A percentile compares a stretch with the other conserved stretches of the same genome.
These are phyloP conservation scores for Nebria brevicollis DNA, from an alignment of 2,888 invertebrate genomes.

Conservation along the genomic window DNA sequence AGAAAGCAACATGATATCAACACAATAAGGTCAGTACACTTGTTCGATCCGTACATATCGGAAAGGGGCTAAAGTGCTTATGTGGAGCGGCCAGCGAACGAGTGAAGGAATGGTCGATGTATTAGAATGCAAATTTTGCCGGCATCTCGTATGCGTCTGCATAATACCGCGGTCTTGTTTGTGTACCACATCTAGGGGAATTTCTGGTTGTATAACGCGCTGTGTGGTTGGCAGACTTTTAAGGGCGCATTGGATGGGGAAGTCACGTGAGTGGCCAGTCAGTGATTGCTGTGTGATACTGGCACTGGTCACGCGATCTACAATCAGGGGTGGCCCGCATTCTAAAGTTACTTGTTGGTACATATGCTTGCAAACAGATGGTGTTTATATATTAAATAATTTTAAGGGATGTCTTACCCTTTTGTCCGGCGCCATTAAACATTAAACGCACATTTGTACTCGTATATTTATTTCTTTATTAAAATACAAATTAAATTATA, in stretches of 20 bases:
- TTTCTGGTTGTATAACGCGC: constrained; percentile 18
- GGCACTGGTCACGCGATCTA: constrained; percentile 56
- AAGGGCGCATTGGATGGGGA: constrained; percentile 30
- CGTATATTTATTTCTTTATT: too few relatives aligned
- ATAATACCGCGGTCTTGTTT: constrained; percentile 32
- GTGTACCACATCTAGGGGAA: constrained; percentile 17
- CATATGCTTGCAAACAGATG: too few relatives aligned
- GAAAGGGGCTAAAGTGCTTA: not conserved
- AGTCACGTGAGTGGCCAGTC: constrained; percentile 59
- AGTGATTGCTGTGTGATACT: constrained; percentile 57
- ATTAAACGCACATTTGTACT: too few relatives aligned
- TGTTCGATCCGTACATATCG: not conserved
- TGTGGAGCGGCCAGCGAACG: not conserved
- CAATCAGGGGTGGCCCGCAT: constrained; percentile 53
- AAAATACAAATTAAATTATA: too few relatives aligned
- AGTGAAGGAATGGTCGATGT: not conserved
- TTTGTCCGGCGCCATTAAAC: too few relatives aligned
- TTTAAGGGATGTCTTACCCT: too few relatives aligned
- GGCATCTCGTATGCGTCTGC: not conserved
- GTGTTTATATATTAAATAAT: too few relatives aligned
- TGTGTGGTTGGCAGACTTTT: constrained; percentile 13
- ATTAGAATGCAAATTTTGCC: constrained; percentile 7
- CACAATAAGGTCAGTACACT: not conserved
- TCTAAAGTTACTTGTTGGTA: not conserved
- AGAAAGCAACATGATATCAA: not conserved